phyloP scores from a whole-genome alignment of 2,113 vertebrate genomes.

The Ciconia boyciana region DNA sequence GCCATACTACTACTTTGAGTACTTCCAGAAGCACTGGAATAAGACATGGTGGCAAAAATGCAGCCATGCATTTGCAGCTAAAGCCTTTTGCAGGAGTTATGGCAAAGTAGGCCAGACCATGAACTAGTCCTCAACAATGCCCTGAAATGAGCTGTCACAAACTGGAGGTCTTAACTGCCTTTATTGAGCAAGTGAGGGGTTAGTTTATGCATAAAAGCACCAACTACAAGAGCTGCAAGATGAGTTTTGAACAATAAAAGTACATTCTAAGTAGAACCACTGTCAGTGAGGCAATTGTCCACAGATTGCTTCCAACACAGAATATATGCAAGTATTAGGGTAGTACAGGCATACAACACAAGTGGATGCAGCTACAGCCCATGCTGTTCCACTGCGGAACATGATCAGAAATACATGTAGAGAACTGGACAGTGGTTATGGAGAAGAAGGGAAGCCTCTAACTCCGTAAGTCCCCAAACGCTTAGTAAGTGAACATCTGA shows the following conservation, averaged over 20 bases:
- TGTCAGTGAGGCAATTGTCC: background rate
- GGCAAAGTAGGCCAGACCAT: background rate
- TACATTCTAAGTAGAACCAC: background rate
- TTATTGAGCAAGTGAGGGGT: background rate
- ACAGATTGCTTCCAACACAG: background rate
- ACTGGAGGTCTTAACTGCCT: background rate
- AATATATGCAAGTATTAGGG: background rate
- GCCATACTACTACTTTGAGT: background rate
- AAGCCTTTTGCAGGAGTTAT: background rate
- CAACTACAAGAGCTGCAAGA: background rate
- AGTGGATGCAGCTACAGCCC: background rate
- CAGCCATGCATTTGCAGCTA: background rate
- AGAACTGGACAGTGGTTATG: background rate
- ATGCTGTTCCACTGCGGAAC: fast-evolving
- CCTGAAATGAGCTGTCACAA: background rate
- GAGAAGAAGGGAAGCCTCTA: background rate
- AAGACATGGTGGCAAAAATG: background rate
- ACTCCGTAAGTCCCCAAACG: fast-evolving
- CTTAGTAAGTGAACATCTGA: background rate
- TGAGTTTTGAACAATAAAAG: background rate
- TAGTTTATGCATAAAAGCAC: background rate
- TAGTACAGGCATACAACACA: background rate
- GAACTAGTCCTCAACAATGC: background rate
- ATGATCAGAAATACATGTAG: background rate
- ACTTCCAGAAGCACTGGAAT: background rate